phyloP scores from a whole-genome alignment of 2,113 vertebrate species.

The Alouatta palliata region DNA sequence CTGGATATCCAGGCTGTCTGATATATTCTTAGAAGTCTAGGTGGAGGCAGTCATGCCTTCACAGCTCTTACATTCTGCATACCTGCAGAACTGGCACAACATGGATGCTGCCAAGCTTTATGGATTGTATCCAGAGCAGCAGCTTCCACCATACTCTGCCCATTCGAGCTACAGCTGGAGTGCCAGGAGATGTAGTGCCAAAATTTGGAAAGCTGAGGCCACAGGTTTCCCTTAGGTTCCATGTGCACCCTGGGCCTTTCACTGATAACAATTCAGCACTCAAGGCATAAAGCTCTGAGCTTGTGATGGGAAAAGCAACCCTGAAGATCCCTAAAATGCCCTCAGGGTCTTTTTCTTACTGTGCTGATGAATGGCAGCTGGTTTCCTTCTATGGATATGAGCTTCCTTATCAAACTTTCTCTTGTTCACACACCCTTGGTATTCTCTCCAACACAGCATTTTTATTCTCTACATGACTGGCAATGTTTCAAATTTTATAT shows the following conservation, averaged over 20 bases:
- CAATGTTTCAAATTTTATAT: neutral
- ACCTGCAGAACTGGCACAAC: neutral
- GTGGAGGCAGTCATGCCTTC: neutral
- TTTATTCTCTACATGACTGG: neutral
- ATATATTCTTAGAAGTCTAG: neutral
- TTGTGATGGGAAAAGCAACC: neutral
- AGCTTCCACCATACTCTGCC: no score
- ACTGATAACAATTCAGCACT: neutral
- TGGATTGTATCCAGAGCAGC: neutral
- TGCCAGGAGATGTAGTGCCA: no score
- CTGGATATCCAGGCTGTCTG: neutral
- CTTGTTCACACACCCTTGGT: neutral
- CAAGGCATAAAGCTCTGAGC: neutral
- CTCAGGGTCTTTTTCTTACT: neutral
- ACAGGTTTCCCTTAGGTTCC: neutral
- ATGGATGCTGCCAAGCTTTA: neutral
- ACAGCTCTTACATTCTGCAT: neutral
- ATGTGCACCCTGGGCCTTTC: neutral
- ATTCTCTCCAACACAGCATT: neutral
- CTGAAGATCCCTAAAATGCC: neutral
- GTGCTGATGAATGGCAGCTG: neutral
- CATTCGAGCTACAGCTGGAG: neutral
- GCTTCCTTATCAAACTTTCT: neutral
- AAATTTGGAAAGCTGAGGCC: neutral
- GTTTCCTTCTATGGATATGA: neutral